Conservation (phyloP, 2,113 vertebrate genomes). For the Cephalopterus ornatus region DNA sequence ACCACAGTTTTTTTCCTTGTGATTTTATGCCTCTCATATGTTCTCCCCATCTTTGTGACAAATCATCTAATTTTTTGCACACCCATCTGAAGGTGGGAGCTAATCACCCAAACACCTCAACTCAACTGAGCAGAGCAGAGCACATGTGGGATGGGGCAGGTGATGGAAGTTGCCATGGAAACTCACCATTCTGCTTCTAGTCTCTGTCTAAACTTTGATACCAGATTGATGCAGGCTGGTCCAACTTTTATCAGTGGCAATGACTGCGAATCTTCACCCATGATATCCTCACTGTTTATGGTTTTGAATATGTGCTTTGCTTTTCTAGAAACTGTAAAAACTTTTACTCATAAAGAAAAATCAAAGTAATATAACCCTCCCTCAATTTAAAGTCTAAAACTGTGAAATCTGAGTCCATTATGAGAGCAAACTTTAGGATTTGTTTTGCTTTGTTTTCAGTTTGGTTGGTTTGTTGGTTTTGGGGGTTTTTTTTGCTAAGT, state of each 20-base stretch:
- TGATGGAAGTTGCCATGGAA: neutral
- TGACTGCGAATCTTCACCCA: neutral
- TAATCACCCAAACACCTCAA: neutral
- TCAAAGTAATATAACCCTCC: neutral
- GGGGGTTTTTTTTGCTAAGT: neutral
- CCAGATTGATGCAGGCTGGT: neutral
- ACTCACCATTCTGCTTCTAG: neutral
- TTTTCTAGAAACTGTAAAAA: neutral
- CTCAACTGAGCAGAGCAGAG: neutral
- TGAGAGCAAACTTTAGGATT: neutral
- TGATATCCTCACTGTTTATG: neutral
- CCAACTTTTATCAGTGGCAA: neutral
- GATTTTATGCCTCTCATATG: rapidly evolving
- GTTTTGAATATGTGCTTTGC: neutral
- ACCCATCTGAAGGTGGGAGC: neutral
- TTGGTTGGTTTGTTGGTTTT: neutral
- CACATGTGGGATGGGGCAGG: neutral
- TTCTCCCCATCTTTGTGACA: neutral
- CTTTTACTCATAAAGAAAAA: neutral
- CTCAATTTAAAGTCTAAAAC: neutral
- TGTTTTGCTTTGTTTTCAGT: neutral
- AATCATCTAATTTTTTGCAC: neutral
- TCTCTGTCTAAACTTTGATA: neutral
- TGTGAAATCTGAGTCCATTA: neutral
- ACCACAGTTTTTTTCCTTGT: rapidly evolving